Evolutionary conservation across 1,140 invertebrate genomes (phyloP).

Genomic region (Lepidotrigona ventralis): DNA sequence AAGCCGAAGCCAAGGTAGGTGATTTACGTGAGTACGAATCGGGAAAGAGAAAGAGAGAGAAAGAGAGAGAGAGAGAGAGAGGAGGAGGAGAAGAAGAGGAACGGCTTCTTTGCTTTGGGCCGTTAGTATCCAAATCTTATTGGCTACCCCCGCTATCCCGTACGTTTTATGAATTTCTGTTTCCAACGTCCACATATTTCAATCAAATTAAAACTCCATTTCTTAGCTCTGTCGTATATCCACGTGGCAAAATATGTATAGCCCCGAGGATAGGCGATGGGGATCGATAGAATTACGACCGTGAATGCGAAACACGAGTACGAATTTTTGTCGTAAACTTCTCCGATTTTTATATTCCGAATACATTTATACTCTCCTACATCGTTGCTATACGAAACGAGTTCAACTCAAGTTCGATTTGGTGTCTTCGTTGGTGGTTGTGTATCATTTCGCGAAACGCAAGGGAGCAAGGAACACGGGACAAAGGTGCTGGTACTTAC

Average conservation of each 20-base stretch:
- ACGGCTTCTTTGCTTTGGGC: constrained; percentile 36
- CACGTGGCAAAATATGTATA: no score
- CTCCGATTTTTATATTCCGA: no score
- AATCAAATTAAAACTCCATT: constrained; percentile 3
- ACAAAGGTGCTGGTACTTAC: constrained; percentile 50
- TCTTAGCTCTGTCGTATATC: background rate
- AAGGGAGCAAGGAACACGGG: constrained; percentile 45
- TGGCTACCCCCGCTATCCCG: background rate
- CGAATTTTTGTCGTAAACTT: no score
- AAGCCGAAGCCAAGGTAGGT: constrained; percentile 64
- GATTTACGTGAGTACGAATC: constrained; percentile 65
- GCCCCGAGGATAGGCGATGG: background rate
- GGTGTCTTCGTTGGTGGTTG: background rate
- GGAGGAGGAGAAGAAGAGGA: background rate
- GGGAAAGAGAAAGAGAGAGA: background rate
- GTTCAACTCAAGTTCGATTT: background rate
- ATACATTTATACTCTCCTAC: no score
- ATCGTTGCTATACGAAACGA: background rate
- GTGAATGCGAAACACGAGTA: no score
- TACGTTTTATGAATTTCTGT: constrained; percentile 11
- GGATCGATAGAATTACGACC: background rate
- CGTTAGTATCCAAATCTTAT: constrained; percentile 46
- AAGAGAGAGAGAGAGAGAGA: background rate
- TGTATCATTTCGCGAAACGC: background rate
- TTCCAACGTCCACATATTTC: constrained; percentile 3